Evolutionary conservation across 2,113 vertebrate genomes (phyloP).

Genomic region (Tylochromis polylepis): DNA sequence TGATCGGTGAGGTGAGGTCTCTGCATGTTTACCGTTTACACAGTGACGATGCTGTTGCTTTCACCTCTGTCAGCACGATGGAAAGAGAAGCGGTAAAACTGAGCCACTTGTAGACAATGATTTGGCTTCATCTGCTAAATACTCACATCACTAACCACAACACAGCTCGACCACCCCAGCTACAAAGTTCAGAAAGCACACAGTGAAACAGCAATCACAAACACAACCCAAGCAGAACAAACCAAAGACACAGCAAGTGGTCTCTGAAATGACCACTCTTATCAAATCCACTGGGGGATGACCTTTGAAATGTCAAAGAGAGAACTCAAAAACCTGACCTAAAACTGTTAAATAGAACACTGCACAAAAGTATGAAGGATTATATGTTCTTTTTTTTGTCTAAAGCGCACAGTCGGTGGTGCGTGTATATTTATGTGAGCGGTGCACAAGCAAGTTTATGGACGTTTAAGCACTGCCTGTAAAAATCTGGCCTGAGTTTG

Average conservation of each 20-base stretch:
- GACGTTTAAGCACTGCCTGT: constrained; percentile 21
- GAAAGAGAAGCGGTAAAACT: constrained; percentile 35
- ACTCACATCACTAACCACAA: background rate
- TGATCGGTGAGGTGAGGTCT: background rate
- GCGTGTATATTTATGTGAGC: background rate
- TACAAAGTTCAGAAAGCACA: constrained; percentile 30
- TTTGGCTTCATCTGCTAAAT: background rate
- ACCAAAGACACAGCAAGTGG: constrained; percentile 2
- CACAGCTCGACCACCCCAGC: background rate
- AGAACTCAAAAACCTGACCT: constrained; percentile 26
- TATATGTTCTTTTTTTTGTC: constrained; percentile 1
- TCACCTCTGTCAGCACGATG: constrained; percentile 35
- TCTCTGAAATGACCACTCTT: constrained; percentile 43
- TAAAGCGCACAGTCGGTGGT: background rate
- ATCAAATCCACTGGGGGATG: constrained; percentile 42
- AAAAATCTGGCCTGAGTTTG: background rate
- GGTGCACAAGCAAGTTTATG: constrained; percentile 7
- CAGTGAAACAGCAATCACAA: constrained; percentile 47
- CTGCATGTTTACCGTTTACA: constrained; percentile 25
- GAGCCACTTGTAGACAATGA: constrained; percentile 20
- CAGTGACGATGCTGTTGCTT: constrained; percentile 12
- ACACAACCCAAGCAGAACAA: constrained; percentile 47
- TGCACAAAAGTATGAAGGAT: background rate
- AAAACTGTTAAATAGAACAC: constrained; percentile 24
- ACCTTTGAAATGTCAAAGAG: constrained; percentile 57